Percentiles rank a stretch among this genome's conserved stretches.
Conservation (phyloP, 2,888 invertebrate genomes). For the Drosophila emarginata region DNA sequence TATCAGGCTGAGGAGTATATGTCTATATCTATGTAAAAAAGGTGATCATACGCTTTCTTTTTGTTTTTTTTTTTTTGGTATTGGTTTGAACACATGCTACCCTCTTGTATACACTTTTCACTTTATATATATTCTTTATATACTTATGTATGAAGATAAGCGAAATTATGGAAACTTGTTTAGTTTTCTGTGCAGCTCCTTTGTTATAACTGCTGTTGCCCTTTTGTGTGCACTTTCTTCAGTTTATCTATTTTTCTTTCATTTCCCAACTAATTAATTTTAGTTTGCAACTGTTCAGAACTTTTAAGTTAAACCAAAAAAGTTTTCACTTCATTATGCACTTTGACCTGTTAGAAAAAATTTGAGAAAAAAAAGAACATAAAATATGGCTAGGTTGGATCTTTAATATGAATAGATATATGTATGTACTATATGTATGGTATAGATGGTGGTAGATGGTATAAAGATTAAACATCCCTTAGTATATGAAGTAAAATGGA, state of each 20-base stretch:
- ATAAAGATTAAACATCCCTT: too few relatives aligned
- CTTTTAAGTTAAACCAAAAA: slow-evolving; percentile 17
- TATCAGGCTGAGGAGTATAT: slow-evolving; percentile 20
- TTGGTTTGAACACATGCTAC: too few relatives aligned
- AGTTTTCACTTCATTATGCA: background rate
- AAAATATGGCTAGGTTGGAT: too few relatives aligned
- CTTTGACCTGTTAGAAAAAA: too few relatives aligned
- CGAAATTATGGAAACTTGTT: background rate
- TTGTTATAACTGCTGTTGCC: slow-evolving; percentile 5
- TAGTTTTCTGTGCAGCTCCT: background rate
- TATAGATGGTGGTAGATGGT: too few relatives aligned
- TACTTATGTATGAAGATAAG: background rate
- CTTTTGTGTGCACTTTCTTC: slow-evolving; percentile 16
- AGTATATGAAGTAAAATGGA: too few relatives aligned
- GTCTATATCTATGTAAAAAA: slow-evolving; percentile 9
- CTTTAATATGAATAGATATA: too few relatives aligned
- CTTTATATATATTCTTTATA: background rate
- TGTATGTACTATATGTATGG: too few relatives aligned
- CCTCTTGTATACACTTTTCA: too few relatives aligned
- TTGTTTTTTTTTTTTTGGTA: background rate
- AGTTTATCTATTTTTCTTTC: slow-evolving; percentile 48
- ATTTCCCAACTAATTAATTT: slow-evolving; percentile 50
- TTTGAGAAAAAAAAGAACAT: too few relatives aligned
- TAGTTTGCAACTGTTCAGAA: slow-evolving; percentile 22
- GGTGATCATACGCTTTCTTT: background rate